Evolutionary conservation across 2,888 invertebrate genomes (phyloP).

Genomic region (Tricholauxania praeusta): DNA sequence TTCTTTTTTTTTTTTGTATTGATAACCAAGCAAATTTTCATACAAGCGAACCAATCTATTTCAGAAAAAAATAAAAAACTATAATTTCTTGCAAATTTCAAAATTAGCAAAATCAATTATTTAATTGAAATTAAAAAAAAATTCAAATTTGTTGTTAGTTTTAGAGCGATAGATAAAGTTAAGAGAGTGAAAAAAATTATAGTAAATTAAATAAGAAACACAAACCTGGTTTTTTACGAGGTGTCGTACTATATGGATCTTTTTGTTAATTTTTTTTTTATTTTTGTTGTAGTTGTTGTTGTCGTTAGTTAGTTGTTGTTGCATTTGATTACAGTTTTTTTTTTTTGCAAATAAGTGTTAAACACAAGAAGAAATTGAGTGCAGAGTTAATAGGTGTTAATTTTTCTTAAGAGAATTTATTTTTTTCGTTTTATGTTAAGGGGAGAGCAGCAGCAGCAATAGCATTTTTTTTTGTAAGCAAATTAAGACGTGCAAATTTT

Average conservation of each 20-base stretch:
- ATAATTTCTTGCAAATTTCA: neutral
- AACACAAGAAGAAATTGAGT: conserved; percentile 49
- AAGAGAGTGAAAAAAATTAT: conserved; percentile 24
- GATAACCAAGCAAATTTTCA: conserved; percentile 10
- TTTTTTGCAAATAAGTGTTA: conserved; percentile 23
- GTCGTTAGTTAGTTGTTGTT: conserved; percentile 42
- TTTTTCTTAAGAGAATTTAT: neutral
- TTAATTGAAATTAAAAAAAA: neutral
- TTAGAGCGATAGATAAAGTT: conserved; percentile 28
- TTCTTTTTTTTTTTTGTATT: neutral
- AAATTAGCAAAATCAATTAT: conserved; percentile 12
- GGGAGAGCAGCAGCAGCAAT: conserved; percentile 5
- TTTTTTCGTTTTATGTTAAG: conserved; percentile 30
- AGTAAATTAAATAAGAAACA: conserved; percentile 44
- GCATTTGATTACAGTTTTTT: conserved; percentile 40
- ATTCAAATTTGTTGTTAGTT: neutral
- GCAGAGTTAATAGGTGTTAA: conserved; percentile 55
- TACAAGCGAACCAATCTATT: conserved; percentile 23
- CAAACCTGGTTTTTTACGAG: conserved; percentile 64
- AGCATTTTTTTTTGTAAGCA: neutral
- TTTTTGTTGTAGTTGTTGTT: conserved; percentile 42
- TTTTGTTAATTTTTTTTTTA: conserved; percentile 51
- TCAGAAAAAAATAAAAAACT: conserved; percentile 25
- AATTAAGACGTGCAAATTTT: conserved; percentile 12
- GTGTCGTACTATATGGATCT: conserved; percentile 66